phyloP scores from a whole-genome alignment of 2,797 vertebrate species.

The Sternotherus odoratus region DNA sequence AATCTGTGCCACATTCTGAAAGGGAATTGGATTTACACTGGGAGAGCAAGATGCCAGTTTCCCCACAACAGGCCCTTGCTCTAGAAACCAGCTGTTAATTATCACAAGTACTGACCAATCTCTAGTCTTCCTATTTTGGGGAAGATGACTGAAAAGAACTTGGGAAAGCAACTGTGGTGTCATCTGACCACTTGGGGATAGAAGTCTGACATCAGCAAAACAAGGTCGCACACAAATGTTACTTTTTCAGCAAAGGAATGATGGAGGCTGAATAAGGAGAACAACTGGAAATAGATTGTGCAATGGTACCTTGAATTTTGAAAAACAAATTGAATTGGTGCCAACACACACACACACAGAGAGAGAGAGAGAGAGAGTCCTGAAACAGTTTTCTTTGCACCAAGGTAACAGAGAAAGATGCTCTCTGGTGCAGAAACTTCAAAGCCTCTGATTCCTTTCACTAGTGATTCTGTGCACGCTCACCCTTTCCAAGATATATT shows the following conservation, averaged over 20 bases:
- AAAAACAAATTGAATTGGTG: not conserved
- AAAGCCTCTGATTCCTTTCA: constrained; percentile 45
- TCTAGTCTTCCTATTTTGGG: not conserved
- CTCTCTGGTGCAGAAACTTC: constrained; percentile 52
- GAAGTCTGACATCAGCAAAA: not conserved
- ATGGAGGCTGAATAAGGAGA: not conserved
- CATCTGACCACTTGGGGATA: not conserved
- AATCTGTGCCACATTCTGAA: not conserved
- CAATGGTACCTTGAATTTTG: not conserved
- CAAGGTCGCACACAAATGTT: not conserved
- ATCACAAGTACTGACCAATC: not conserved
- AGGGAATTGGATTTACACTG: not conserved
- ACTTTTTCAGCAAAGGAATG: not conserved
- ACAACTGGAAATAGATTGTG: not conserved
- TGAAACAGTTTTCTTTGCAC: not conserved
- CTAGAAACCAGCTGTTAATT: not conserved
- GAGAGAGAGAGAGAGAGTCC: no score
- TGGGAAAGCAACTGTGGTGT: not conserved
- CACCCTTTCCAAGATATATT: constrained; percentile 78
- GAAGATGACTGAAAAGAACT: not conserved
- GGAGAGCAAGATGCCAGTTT: not conserved
- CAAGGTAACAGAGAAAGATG: not conserved
- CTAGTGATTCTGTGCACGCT: constrained; percentile 55
- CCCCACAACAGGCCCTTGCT: not conserved
- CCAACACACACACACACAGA: not conserved